phyloP scores from a whole-genome alignment of 2,797 vertebrate species.

The Trachops cirrhosus region DNA sequence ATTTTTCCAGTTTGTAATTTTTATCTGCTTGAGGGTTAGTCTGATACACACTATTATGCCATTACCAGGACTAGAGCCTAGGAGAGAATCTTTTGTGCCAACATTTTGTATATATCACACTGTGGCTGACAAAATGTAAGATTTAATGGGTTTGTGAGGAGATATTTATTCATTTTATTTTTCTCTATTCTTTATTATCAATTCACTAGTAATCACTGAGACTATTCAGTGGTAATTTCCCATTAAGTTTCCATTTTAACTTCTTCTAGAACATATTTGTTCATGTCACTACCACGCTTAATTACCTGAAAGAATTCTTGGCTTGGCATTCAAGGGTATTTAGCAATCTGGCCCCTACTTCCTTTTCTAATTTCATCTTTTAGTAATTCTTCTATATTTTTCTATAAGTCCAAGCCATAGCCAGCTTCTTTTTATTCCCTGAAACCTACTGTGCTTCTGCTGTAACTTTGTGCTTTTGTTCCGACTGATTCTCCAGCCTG shows the following conservation, averaged over 20 bases:
- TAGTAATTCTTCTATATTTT: background rate
- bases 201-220: background rate
- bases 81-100: background rate
- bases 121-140: conserved; percentile 24
- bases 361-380: background rate
- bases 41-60: background rate
- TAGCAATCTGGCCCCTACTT: background rate
- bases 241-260: conserved; percentile 25
- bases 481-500: background rate
- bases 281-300: conserved; percentile 3
- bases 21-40: background rate
- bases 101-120: background rate
- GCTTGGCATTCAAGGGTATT: background rate
- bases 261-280: conserved; percentile 3
- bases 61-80: conserved; percentile 2
- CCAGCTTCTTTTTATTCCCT: background rate
- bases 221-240: background rate
- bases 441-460: background rate
- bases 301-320: background rate
- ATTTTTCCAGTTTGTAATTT: background rate
- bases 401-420: background rate
- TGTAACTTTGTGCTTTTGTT: background rate
- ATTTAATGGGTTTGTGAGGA: background rate
- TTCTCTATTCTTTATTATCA: background rate
- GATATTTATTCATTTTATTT: background rate